Percentiles rank a stretch among this genome's conserved stretches.
Evolutionary conservation across 2,888 invertebrate genomes (phyloP).

Genomic region (Seira sanloemensis): DNA sequence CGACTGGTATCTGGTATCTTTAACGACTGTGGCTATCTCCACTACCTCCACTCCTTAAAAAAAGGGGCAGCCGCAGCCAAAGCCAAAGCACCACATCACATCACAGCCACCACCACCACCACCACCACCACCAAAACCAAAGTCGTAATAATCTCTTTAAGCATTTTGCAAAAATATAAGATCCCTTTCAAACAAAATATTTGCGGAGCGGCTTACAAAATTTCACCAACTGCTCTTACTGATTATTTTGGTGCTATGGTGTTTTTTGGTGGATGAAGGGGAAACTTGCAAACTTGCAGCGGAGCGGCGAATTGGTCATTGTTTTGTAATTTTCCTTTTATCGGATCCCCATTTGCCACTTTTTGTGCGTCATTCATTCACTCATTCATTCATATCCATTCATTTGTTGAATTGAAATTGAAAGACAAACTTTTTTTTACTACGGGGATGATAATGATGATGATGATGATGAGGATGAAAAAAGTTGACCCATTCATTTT

Average conservation of each 20-base stretch:
- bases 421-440: constrained; percentile 12
- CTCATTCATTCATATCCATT: constrained; percentile 26
- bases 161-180: too few species aligned
- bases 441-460: constrained; percentile 21
- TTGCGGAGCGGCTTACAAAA: constrained; percentile 45
- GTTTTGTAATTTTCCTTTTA: constrained; percentile 47
- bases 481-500: constrained; percentile 28
- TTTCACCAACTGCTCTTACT: too few species aligned
- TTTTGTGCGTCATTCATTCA: constrained; percentile 32
- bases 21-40: too few species aligned
- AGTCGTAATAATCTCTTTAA: not conserved
- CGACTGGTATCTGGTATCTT: too few species aligned
- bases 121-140: constrained; percentile 12
- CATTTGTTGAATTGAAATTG: constrained; percentile 37
- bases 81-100: not conserved
- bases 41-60: not conserved
- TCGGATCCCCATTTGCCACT: constrained; percentile 49
- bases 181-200: constrained; percentile 56
- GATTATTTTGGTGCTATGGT: too few species aligned
- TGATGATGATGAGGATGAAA: constrained; percentile 41
- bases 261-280: too few species aligned
- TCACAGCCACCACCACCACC: constrained; percentile 2
- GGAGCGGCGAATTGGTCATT: too few species aligned
- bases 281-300: not conserved
- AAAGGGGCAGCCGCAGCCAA: too few species aligned